Base-by-base conservation (phyloP, 2,888 invertebrate species). In the Patella caerulea region DNA sequence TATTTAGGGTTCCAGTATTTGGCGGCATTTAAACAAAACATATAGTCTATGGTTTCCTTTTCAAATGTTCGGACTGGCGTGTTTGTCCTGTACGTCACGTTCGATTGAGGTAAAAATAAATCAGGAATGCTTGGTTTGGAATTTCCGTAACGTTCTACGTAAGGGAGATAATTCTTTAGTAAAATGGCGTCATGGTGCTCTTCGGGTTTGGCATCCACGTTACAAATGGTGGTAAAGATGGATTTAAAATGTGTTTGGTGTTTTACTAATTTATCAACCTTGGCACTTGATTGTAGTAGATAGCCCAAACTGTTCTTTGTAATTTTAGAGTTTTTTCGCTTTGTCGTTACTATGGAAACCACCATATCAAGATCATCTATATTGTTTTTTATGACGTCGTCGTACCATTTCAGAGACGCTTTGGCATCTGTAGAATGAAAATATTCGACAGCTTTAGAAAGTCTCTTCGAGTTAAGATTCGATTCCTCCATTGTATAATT, bases 41-140 rank as follows among this genome's bases (percentile, higher is more conserved):
- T 83, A 78, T 90, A 91, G 77, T 91, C 91, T 52, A 83, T 82
- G 45, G 86, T 88, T 75, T 91, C 91, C 56, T 89, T 88, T 9
- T 86, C 85, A 72, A 86, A 84, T 56, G 74, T 78, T 56, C 70
- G 34, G 1, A 14, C 12, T 65, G 83, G 34, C 1, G 15, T 12
- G 73, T 72, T 70, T 65, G 34, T 56, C 5, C 72, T 65, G 70
- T 52, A 74, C 2, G 56, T 73, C 12, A 72, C 45, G 34, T 74
- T 59, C 3, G n/a, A 5, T 7, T 75, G 72, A 14, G 29, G 59
- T 11, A 55, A 34, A 34, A 82, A 52, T 80, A 76, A 19, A n/a
- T 73, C 69, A 56, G 78, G 76, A 2, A 78, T 12, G 24, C 14
- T 11, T 24, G 65, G 65, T 65, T 82, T 79, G 17, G 84, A 81